Percentiles rank a stretch among this genome's conserved stretches.
These are phyloP conservation scores for Zoanthus solanderi DNA, from an alignment of 92 coral and sea anemone genomes.

Conservation along the genomic window DNA sequence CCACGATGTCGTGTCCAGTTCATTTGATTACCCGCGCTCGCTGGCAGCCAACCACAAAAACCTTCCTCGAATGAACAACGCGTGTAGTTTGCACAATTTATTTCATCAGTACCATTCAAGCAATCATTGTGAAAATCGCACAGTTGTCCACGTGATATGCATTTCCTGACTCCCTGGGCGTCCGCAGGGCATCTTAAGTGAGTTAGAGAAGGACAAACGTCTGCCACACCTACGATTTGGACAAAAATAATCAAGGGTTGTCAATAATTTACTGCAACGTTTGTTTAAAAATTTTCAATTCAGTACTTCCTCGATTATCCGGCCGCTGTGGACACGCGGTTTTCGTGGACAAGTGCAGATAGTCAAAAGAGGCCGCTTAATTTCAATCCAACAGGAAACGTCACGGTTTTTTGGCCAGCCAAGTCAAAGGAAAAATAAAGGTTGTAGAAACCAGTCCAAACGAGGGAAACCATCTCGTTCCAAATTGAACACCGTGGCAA, in stretches of 20 bases:
- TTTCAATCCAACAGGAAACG: too few species aligned
- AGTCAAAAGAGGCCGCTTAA: too few species aligned
- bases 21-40: constrained; percentile 66
- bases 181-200: constrained; percentile 72
- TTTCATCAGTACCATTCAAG: constrained; percentile 85
- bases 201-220: constrained; percentile 77
- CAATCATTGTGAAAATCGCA: constrained; percentile 82
- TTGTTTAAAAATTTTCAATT: too few species aligned
- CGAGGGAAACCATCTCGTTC: too few species aligned
- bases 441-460: too few species aligned
- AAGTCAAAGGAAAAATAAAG: too few species aligned
- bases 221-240: constrained; percentile 58
- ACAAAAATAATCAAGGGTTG: neutral
- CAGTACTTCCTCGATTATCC: too few species aligned
- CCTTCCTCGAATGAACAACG: constrained; percentile 74
- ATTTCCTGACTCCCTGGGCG: constrained; percentile 44
- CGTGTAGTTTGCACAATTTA: constrained; percentile 74
- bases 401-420: too few species aligned
- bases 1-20: constrained; percentile 83
- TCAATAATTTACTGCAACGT: too few species aligned
- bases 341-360: too few species aligned
- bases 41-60: constrained; percentile 80
- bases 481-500: too few species aligned
- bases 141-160: constrained; percentile 80
- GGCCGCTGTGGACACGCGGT: too few species aligned